phyloP scores from a whole-genome alignment of 2,797 vertebrate genomes.

The Enteromius treurensis region DNA sequence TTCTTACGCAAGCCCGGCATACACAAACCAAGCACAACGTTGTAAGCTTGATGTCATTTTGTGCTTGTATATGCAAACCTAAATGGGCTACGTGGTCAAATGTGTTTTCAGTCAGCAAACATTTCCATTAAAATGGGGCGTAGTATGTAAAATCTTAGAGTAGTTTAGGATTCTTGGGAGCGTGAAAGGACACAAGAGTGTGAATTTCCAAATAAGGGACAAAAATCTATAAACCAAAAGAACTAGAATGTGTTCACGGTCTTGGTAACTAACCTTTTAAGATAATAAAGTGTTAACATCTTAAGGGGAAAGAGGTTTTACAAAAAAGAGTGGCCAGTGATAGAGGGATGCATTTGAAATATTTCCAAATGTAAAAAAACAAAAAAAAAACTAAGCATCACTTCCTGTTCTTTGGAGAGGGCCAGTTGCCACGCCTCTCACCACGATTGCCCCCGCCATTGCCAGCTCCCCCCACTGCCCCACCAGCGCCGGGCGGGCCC shows the following conservation, averaged over 20 bases:
- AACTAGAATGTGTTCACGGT: constrained; percentile 68
- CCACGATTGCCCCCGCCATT: constrained; percentile 77
- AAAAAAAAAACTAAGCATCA: constrained; percentile 70
- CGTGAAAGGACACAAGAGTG: constrained; percentile 59
- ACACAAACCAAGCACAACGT: constrained; percentile 60
- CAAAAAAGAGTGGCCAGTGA: constrained; percentile 61
- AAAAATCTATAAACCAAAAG: constrained; percentile 55
- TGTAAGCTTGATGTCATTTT: constrained; percentile 70
- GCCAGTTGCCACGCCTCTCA: constrained; percentile 85
- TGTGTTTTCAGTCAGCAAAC: constrained; percentile 68
- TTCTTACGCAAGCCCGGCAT: constrained; percentile 63
- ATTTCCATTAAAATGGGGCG: constrained; percentile 66
- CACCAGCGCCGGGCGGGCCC: constrained; percentile 71
- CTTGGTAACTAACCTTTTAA: constrained; percentile 72
- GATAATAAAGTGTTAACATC: constrained; percentile 72
- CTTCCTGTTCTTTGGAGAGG: constrained; percentile 91
- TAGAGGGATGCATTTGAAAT: constrained; percentile 55
- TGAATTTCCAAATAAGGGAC: constrained; percentile 67
- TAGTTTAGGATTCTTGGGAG: constrained; percentile 42
- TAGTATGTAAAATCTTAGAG: constrained; percentile 67
- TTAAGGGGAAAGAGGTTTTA: constrained; percentile 64
- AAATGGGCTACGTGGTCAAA: constrained; percentile 63
- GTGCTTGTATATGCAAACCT: constrained; percentile 77
- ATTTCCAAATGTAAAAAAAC: constrained; percentile 61
- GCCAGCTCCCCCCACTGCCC: constrained; percentile 68